phyloP scores from a whole-genome alignment of 2,113 vertebrate genomes.

The Pseudopipra pipra region DNA sequence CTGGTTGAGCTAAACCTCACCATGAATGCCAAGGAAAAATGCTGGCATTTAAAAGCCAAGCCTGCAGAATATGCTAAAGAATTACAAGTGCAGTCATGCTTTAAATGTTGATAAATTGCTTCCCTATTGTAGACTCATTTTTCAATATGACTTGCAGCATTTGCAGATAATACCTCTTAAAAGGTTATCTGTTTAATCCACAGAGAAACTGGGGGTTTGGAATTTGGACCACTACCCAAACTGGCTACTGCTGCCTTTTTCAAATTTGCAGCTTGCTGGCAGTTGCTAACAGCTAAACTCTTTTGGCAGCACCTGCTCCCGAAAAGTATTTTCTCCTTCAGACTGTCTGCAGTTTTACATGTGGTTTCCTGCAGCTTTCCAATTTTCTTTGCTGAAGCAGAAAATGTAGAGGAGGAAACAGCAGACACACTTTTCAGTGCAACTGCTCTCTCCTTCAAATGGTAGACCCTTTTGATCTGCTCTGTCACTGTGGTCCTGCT shows the following conservation, averaged over 20 bases:
- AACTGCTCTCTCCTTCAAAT: not conserved
- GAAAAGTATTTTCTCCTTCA: conserved; percentile 27
- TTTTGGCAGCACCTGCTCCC: not conserved
- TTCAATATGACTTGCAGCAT: not conserved
- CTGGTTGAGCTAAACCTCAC: not conserved
- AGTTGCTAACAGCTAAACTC: not conserved
- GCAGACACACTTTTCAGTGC: not conserved
- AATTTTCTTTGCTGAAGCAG: not conserved
- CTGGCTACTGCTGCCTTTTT: not conserved
- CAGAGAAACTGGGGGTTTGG: not conserved
- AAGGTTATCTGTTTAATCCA: not conserved
- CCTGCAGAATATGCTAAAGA: not conserved
- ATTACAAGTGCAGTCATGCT: not conserved
- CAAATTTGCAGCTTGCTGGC: conserved; percentile 3
- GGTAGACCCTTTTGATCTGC: not conserved
- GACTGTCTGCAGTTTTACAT: not conserved
- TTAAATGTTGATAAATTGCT: not conserved
- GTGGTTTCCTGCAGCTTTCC: not conserved
- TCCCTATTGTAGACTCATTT: not conserved
- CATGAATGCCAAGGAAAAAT: not conserved
- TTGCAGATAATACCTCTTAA: not conserved
- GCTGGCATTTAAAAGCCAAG: not conserved
- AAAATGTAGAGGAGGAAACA: not conserved
- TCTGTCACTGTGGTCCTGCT: not conserved
- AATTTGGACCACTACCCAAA: not conserved